These are phyloP conservation scores for Lasioglossum marginatum DNA, from an alignment of 2,888 invertebrate species.

Conservation along the genomic window DNA sequence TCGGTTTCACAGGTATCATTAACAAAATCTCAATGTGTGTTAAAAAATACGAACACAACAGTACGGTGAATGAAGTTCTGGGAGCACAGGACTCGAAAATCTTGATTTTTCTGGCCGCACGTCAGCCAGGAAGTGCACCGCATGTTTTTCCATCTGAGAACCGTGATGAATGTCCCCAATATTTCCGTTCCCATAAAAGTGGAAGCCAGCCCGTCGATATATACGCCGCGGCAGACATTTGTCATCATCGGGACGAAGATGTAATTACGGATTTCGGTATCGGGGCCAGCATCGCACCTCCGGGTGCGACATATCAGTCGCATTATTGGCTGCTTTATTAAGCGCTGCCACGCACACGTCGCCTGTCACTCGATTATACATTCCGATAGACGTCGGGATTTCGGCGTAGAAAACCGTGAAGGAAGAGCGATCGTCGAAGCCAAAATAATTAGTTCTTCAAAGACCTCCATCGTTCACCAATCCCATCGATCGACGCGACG, in stretches of 20 bases:
- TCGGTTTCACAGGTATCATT: neutral
- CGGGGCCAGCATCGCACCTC: constrained; percentile 47
- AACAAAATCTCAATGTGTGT: neutral
- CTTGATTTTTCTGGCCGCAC: neutral
- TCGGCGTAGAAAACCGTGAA: constrained; percentile 29
- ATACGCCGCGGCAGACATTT: constrained; percentile 45
- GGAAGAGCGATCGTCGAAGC: constrained; percentile 17
- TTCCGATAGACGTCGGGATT: constrained; percentile 30
- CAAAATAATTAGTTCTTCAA: constrained; percentile 21
- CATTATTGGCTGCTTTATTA: constrained; percentile 66
- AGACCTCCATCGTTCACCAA: neutral
- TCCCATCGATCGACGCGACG: neutral
- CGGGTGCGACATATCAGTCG: constrained; percentile 59
- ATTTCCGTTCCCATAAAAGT: constrained; percentile 46
- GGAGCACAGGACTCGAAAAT: neutral
- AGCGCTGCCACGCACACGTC: constrained; percentile 56
- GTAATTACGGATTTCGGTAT: constrained; percentile 65
- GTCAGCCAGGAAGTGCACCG: neutral
- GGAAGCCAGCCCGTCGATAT: constrained; percentile 33
- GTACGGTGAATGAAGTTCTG: neutral
- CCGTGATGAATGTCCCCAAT: constrained; percentile 31
- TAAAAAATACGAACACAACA: neutral
- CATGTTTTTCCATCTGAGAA: constrained; percentile 33
- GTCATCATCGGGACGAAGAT: constrained; percentile 63
- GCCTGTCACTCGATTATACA: constrained; percentile 55